Evolutionary conservation across 2,113 vertebrate species (phyloP), one percentile per base, ranked within the genome.

Genomic region (Pollachius pollachius): DNA sequence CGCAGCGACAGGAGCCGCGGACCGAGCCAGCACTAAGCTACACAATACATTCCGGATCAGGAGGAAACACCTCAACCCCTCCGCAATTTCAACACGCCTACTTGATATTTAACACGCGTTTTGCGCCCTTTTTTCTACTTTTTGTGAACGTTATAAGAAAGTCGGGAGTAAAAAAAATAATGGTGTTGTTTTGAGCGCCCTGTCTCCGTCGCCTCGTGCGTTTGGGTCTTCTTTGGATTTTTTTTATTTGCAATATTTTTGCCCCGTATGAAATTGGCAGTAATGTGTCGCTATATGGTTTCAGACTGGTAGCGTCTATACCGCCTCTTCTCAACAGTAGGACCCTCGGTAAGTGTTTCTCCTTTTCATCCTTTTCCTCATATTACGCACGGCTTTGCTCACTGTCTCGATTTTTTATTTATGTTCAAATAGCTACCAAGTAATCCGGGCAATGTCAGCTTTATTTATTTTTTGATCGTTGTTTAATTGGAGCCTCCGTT

Each of bases 1-100:
- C 94, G 94, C 94, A 92, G 93, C 93, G 94, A 91, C 93, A 93
- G 93, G 92, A 94, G 93, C 92, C 92, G 86, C 92, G 91, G 91
- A 87, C 89, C 77, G 93, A 92, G 94, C 93, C 93, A 78, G 75
- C 81, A 84, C 84, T 34, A 85, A 85, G 84, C 76, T 78, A 71
- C 75, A 69, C 89, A 87, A 88, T 83, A 88, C 76, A 87, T 73
- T 81, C 81, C 84, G 88, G 85, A 91, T 87, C 87, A 64, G 52
- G 80, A 88, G 86, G 85, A 84, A 80, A 75, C 88, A 83, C 82
- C 80, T 78, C 68, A 64, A 66, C 73, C 66, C 63, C 70, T 76
- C 64, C 75, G 66, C 75, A 37, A 77, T 75, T 74, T 54, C 15
- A 15, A 34, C 30, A 37, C 41, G 21, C 64, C 61, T 21, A 17